Evolutionary conservation across 2,888 invertebrate genomes (phyloP).

Genomic region (Hydraecia micacea): DNA sequence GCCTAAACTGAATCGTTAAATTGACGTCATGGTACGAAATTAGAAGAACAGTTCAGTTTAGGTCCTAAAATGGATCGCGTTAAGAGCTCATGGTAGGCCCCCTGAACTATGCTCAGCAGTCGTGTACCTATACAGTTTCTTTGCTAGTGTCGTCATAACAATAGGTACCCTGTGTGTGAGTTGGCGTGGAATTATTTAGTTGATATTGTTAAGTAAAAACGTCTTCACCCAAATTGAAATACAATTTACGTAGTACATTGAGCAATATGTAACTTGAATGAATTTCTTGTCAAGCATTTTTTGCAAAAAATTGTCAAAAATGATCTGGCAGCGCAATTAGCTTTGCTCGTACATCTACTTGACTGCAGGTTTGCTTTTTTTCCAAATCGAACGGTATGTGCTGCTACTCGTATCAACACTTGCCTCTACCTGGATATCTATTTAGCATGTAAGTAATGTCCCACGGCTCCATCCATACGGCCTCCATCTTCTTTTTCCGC

Average conservation of each 20-base stretch:
- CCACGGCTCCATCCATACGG: too few relatives aligned
- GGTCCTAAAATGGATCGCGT: too few relatives aligned
- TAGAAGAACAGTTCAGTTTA: too few relatives aligned
- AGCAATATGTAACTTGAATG: neutral
- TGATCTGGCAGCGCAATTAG: neutral
- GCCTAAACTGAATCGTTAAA: too few relatives aligned
- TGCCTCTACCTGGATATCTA: neutral
- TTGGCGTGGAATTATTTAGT: slow-evolving; percentile 15
- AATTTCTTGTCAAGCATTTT: neutral
- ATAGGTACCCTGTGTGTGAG: slow-evolving; percentile 3
- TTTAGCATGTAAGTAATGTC: neutral
- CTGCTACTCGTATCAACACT: neutral
- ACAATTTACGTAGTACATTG: neutral
- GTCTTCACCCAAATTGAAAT: slow-evolving; percentile 42
- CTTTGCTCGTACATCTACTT: neutral
- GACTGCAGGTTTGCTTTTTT: neutral
- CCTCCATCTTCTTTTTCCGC: neutral
- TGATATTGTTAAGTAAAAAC: slow-evolving; percentile 30
- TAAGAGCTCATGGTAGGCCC: too few relatives aligned
- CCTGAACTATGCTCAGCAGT: neutral
- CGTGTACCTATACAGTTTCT: too few relatives aligned
- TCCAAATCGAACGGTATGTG: neutral
- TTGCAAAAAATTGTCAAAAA: neutral
- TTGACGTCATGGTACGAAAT: too few relatives aligned
- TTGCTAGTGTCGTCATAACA: slow-evolving; percentile 5